Conservation (phyloP, 2,888 invertebrate species). For the Trichopria drosophilae region DNA sequence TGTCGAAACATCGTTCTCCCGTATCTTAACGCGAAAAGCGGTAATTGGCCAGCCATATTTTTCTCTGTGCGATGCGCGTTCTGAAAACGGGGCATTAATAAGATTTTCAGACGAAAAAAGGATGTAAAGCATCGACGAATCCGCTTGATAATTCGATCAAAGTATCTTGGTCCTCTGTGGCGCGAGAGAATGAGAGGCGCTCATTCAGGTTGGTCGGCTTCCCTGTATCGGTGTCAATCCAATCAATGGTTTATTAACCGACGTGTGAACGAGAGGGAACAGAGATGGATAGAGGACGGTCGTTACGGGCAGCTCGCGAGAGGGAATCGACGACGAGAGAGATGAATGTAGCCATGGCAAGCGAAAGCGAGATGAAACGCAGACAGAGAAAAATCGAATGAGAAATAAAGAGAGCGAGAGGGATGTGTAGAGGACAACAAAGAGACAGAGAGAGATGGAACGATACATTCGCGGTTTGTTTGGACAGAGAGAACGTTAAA, state of each 20-base stretch:
- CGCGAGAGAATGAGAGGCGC: conserved; percentile 33
- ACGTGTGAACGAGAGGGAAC: conserved; percentile 46
- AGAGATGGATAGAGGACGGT: conserved; percentile 20
- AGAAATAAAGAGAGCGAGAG: conserved; percentile 30
- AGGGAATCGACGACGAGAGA: conserved; percentile 39
- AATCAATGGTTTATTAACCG: conserved; percentile 57
- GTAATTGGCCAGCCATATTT: too few relatives aligned
- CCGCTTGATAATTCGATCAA: conserved; percentile 22
- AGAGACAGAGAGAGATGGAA: conserved; percentile 17
- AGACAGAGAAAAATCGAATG: conserved; percentile 21
- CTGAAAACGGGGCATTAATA: too few relatives aligned
- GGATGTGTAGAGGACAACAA: conserved; percentile 25
- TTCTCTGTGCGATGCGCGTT: too few relatives aligned
- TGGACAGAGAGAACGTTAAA: conserved; percentile 42
- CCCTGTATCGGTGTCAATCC: conserved; percentile 55
- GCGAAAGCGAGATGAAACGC: too few relatives aligned
- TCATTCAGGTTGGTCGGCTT: conserved; percentile 47
- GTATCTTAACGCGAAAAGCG: too few relatives aligned
- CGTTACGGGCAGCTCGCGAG: conserved; percentile 29
- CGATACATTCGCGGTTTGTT: conserved; percentile 31
- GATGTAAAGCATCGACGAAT: too few relatives aligned
- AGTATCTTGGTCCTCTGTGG: conserved; percentile 1
- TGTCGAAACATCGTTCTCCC: too few relatives aligned
- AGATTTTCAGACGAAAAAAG: too few relatives aligned
- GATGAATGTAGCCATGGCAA: too few relatives aligned